Evolutionary conservation across 2,888 invertebrate genomes (phyloP), one percentile per base, ranked within the genome.

Genomic region (Caenorhabditis uteleia): DNA sequence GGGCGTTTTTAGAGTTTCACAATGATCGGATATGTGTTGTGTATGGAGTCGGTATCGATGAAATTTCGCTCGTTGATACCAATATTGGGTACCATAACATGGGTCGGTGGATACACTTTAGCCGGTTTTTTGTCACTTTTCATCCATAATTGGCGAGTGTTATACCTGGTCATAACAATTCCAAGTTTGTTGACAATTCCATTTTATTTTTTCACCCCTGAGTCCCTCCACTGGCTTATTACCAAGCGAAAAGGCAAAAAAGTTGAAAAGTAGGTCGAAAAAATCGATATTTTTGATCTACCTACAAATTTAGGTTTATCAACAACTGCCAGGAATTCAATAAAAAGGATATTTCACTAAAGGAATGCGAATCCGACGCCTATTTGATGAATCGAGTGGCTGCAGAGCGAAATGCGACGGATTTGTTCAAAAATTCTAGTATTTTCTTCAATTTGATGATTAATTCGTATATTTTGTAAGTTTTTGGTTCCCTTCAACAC

Each of bases 181-280:
- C 82, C 82, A 1, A 72, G 72, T 23, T 12, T 75, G 3, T 27
- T 82, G 31, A 72, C 77, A 2, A 54, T 82, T 39, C 66, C 74
- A 1, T 77, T 71, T 42, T 77, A 66, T 54, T 78, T 76, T 75
- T 50, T 64, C 20, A 53, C 72, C 31, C 78, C 76, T 6, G 80
- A 80, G 36, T 76, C 75, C 18, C 18, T 82, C 3, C 81, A 81
- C 54, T 80, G 79, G 79, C 21, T 80, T 56, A 54, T 82, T 18
- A 75, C 77, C 0, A 74, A 75, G 31, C 65, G 68, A n/a, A 68
- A 75, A 39, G 58, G 67, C 2, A 59, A 65, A 20, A 56, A 55
- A 33, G 74, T 80, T 34, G 29, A 55, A 39, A 70, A 65, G 70
- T 74, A 40, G 48, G 53, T 46, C 5, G n/a, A 39, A 21, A 39